phyloP scores from a whole-genome alignment of 2,888 invertebrate species.

The Odontocolon sp. region DNA sequence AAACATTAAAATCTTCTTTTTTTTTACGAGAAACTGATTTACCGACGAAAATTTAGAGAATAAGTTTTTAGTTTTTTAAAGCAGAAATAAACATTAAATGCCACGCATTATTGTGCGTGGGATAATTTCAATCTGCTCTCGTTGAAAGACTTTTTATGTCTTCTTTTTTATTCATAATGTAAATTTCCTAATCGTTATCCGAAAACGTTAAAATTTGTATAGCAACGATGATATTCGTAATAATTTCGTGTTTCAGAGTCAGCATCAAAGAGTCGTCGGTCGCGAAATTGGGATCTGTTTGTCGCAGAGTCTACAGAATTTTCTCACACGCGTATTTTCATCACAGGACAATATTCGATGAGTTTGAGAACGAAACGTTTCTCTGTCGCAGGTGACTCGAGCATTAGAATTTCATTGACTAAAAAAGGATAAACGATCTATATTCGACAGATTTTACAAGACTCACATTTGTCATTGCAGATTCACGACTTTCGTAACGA shows the following conservation, averaged over 20 bases:
- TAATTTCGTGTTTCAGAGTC: conserved; percentile 85
- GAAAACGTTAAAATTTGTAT: no score
- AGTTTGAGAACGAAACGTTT: conserved; percentile 98
- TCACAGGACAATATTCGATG: conserved; percentile 97
- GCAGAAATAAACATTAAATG: no score
- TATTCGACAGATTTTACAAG: not conserved
- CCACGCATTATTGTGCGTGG: no score
- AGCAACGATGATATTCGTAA: no score
- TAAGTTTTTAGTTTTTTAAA: no score
- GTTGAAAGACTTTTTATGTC: not conserved
- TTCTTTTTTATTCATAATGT: not conserved
- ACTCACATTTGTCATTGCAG: conserved; percentile 74
- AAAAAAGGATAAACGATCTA: not conserved
- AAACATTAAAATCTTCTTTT: no score
- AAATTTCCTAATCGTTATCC: not conserved
- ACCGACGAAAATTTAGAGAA: no score
- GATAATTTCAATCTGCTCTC: not conserved
- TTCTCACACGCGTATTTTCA: conserved; percentile 99
- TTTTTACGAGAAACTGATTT: no score
- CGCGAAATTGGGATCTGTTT: conserved; percentile 98
- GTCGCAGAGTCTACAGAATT: conserved; percentile 98
- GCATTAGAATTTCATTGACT: not conserved
- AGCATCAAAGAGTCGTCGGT: conserved; percentile 99
- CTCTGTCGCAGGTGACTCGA: conserved; percentile 87
- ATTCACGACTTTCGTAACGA: conserved; percentile 98